These are phyloP conservation scores for Heterodera filipjevi DNA, from an alignment of 2,888 invertebrate species.

Conservation along the genomic window DNA sequence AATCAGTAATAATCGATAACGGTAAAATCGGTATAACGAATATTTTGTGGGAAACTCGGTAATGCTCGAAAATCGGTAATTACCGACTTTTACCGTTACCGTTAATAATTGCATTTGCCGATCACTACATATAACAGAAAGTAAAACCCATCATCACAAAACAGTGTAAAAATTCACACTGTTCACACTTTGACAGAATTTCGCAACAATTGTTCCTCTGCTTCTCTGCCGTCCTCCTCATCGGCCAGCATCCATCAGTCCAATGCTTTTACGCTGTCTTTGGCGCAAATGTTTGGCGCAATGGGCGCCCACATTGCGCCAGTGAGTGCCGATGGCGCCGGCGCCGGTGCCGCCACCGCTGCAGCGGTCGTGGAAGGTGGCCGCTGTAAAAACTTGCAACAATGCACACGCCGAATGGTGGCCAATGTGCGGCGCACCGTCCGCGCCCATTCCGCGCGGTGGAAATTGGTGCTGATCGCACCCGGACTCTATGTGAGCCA, in stretches of 20 bases:
- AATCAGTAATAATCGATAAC: no score
- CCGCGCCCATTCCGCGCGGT: conserved; percentile 16
- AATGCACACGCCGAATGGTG: conserved; percentile 37
- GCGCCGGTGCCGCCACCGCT: conserved; percentile 2
- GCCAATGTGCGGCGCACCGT: neutral
- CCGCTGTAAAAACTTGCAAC: conserved; percentile 17
- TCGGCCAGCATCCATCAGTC: neutral
- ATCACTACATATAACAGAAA: no score
- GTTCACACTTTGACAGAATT: neutral
- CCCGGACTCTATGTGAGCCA: conserved; percentile 39
- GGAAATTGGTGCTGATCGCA: conserved; percentile 38
- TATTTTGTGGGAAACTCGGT: no score
- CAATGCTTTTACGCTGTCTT: neutral
- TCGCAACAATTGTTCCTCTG: conserved; percentile 30
- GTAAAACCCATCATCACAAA: no score
- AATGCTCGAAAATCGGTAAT: no score
- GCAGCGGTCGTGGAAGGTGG: no score
- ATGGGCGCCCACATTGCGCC: conserved; percentile 37
- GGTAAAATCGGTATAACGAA: no score
- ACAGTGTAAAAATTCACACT: no score
- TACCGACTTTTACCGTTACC: no score
- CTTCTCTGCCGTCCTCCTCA: conserved; percentile 36
- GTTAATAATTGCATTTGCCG: no score
- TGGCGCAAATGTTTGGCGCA: conserved; percentile 38
- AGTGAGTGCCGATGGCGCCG: conserved; percentile 26